Percentiles rank a stretch among this genome's conserved stretches.
These are phyloP conservation scores for Pantherophis guttatus DNA, from an alignment of 2,113 vertebrate species.

Conservation along the genomic window DNA sequence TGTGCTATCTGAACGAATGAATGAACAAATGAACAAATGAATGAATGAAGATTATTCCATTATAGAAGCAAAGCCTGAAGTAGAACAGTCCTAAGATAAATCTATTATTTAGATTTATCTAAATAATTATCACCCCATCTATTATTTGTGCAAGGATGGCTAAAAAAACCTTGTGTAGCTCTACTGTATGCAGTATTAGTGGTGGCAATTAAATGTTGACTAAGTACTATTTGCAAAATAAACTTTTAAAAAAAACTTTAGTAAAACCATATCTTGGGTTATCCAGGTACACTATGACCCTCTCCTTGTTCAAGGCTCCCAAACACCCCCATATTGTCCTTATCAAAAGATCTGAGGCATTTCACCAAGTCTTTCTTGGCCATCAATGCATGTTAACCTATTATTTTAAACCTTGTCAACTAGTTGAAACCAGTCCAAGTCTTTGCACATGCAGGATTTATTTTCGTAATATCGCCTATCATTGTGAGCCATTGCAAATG, in stretches of 20 bases:
- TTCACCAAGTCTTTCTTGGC: background rate
- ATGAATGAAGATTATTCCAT: background rate
- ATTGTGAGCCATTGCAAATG: background rate
- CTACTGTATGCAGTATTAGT: background rate
- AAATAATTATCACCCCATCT: background rate
- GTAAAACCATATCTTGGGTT: background rate
- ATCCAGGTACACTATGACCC: background rate
- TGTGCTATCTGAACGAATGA: too few species aligned
- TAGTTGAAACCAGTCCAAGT: conserved; percentile 15
- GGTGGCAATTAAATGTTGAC: background rate
- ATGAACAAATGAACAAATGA: too few species aligned
- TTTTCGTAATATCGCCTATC: background rate
- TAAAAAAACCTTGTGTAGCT: background rate
- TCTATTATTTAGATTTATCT: too few species aligned
- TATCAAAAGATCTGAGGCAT: conserved; percentile 11
- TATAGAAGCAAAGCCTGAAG: background rate
- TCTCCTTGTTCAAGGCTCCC: background rate
- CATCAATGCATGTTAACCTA: background rate
- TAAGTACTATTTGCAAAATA: background rate
- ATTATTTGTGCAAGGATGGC: background rate
- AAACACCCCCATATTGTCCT: background rate
- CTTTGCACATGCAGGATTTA: background rate
- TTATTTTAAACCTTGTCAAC: background rate
- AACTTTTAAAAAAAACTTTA: background rate
- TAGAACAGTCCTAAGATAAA: background rate